These are phyloP conservation scores for Microcaecilia unicolor DNA, from an alignment of 2,797 vertebrate genomes.

Conservation along the genomic window DNA sequence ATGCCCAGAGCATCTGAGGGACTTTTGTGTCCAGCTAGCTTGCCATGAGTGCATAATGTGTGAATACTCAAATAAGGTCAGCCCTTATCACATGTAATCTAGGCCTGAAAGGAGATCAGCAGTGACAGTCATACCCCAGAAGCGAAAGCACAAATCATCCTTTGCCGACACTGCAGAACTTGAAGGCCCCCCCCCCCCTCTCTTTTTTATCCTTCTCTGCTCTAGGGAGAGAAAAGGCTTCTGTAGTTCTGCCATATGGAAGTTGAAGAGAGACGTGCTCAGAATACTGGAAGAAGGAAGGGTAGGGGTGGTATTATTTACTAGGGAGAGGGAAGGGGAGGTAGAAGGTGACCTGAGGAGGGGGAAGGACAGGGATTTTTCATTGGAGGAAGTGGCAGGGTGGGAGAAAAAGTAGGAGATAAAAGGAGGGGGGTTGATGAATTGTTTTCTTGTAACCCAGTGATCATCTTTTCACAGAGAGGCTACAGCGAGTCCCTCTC, in stretches of 20 bases:
- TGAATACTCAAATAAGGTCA: slow-evolving; percentile 65
- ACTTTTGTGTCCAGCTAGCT: slow-evolving; percentile 75
- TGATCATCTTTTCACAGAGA: slow-evolving; percentile 27
- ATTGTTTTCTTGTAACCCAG: slow-evolving; percentile 37
- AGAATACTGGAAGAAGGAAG: slow-evolving; percentile 46
- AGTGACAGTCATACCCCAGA: slow-evolving; percentile 50
- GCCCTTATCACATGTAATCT: slow-evolving; percentile 64
- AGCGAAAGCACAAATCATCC: slow-evolving; percentile 57
- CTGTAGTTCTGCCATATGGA: slow-evolving; percentile 45
- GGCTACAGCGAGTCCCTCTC: slow-evolving; percentile 10
- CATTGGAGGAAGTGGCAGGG: too few relatives aligned
- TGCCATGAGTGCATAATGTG: slow-evolving; percentile 64
- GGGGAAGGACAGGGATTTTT: too few relatives aligned
- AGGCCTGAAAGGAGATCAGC: slow-evolving; percentile 54
- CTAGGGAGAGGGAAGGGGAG: too few relatives aligned
- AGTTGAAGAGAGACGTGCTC: slow-evolving; percentile 55
- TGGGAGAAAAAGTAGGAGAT: too few relatives aligned
- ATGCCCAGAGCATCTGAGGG: slow-evolving; percentile 73
- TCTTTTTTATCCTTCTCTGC: slow-evolving; percentile 30
- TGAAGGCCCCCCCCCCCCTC: slow-evolving; percentile 28
- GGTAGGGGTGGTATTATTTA: too few relatives aligned
- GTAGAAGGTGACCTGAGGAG: too few relatives aligned
- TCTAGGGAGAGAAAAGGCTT: slow-evolving; percentile 29
- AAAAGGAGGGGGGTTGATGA: slow-evolving; percentile 5
- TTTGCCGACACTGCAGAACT: slow-evolving; percentile 28